phyloP scores from a whole-genome alignment of 1,140 invertebrate genomes.

The Lineus longissimus region DNA sequence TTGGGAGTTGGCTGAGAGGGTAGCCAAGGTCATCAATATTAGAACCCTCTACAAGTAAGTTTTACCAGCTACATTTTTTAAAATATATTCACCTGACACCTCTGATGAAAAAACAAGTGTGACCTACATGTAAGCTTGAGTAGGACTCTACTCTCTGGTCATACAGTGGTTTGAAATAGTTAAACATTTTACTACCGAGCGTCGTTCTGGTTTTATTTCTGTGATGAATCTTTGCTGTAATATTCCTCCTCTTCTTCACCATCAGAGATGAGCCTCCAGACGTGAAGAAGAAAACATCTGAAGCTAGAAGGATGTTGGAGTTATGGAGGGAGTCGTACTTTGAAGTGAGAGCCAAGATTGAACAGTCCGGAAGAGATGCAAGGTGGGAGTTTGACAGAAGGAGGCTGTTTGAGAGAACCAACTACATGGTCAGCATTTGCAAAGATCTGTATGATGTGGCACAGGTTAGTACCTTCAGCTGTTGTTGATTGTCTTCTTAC shows the following conservation, averaged over 20 bases:
- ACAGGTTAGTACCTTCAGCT: conserved; percentile 55
- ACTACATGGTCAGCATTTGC: conserved; percentile 77
- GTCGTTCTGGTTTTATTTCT: conserved; percentile 25
- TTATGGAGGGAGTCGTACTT: conserved; percentile 67
- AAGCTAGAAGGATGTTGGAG: conserved; percentile 63
- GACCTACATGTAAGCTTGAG: conserved; percentile 16
- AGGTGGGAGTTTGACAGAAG: conserved; percentile 87
- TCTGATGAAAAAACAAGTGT: conserved; percentile 72
- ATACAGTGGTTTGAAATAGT: not conserved
- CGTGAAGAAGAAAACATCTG: conserved; percentile 48
- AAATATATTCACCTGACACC: conserved; percentile 46
- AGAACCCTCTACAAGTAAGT: conserved; percentile 67
- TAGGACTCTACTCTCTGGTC: not conserved
- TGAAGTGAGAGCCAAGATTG: conserved; percentile 73
- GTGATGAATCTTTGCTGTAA: too few relatives aligned
- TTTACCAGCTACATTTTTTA: conserved; percentile 59
- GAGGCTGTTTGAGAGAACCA: conserved; percentile 73
- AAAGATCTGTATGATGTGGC: conserved; percentile 71
- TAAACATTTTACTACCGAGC: conserved; percentile 1
- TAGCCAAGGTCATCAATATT: conserved; percentile 68
- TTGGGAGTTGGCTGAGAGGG: conserved; percentile 72
- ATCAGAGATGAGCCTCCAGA: conserved; percentile 52
- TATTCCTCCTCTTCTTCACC: too few relatives aligned
- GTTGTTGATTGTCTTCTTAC: not conserved
- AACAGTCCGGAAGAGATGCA: conserved; percentile 72